Base-by-base conservation (phyloP, 2,888 invertebrate genomes). In the Creontiades dilutus region DNA sequence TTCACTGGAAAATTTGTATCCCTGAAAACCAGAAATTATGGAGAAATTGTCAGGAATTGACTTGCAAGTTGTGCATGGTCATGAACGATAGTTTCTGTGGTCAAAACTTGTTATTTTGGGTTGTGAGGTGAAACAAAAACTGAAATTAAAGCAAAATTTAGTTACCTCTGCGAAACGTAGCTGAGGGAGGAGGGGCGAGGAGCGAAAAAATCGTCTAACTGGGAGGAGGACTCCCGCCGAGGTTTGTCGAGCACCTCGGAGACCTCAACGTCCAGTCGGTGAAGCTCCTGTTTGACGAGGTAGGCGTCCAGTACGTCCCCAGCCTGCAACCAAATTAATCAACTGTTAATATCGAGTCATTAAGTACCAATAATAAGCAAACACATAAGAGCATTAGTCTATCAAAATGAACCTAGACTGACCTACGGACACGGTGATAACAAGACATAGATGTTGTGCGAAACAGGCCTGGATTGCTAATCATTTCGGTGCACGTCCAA, bases 261-360 rank as follows among this genome's bases (percentile, higher is more conserved):
- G 88, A 93, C 93, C 92, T 95, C 95, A 90, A 94, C 95, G 93
- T 95, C 95, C 93, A 94, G 92, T 93, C 96, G 94, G 92, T 95
- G 95, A 94, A 96, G 95, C 94, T 95, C 96, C 94, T 96, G 96
- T 94, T 96, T 95, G 94, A 96, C 96, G 93, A 97, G 95, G 94
- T 96, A 95, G 92, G 96, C 96, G 94, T 97, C 96, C 94, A 97
- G 94, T 11, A 90, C 90, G 93, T 97, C 97, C 94, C 96, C 96
- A 37, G 91, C 91, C 92, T 92, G 91, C 0, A 85, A 91, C n/a
- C 4, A 68, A 76, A 89, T 85, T 0, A 84, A 86, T 23, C 7
- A 37, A 2, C 14, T 76, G 81, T 80, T 16, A 27, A 76, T 5
- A 19, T 76, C n/a, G 2, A 7, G 7, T 37, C 2, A 37, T 37